Evolutionary conservation across 2,797 vertebrate genomes (phyloP), one percentile per base, ranked within the genome.

Genomic region (Hydrocynus forskahlii): DNA sequence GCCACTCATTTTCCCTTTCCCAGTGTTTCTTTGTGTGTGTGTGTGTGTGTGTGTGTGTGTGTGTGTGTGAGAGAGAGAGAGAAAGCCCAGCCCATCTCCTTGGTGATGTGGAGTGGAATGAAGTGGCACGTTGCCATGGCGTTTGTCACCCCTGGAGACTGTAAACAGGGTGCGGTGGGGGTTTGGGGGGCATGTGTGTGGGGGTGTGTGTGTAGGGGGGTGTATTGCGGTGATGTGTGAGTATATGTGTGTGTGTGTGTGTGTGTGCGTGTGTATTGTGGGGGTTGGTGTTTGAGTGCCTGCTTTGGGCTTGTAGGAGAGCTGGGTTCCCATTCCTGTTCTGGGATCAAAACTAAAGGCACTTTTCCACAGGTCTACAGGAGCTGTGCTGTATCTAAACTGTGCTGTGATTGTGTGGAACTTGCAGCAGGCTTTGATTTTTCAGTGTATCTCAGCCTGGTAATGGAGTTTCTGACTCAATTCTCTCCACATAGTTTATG

Each of bases 91-190:
- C 62, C 68, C 40, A 92, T 95, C 85, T 89, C 94, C 93, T 89
- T 92, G 93, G 94, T 86, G 90, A 96, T 92, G 69, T 81, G 87
- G 87, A 78, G 84, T 88, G 89, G 88, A 92, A 93, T 92, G 90
- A 91, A 94, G 93, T 92, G 91, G 88, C 76, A 66, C 86, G 93
- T 93, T 93, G 86, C 90, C 88, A 92, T 93, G 91, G 91, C n/a
- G 55, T 86, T 86, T 62, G 94, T 96, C 92, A 89, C 95, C 90
- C 89, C 10, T 90, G 93, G 94, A 81, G 82, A 96, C 89, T 76
- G 91, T 94, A 95, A 95, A 96, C 95, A 94, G 88, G 88, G 74
- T 75, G 76, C 81, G 73, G 35, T 55, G 48, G 45, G 75, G 81
- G 67, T 85, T 72, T 54, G 14, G 5, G n/a, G 21, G 43, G 43